Evolutionary conservation across 2,888 invertebrate genomes (phyloP), one percentile per base, ranked within the genome.

Genomic region (Fragum fragum): DNA sequence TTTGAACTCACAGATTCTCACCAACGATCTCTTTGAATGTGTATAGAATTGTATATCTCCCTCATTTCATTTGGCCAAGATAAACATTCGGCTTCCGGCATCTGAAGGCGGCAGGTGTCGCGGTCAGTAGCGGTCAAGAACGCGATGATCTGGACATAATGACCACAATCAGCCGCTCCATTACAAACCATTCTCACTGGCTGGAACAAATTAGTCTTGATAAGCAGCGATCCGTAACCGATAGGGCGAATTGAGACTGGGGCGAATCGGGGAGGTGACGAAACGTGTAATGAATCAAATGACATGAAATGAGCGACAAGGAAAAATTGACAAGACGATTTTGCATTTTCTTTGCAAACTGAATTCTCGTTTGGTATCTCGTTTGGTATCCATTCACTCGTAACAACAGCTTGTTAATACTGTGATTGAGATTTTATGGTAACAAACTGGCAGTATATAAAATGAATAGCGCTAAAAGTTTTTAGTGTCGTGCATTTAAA

Each of bases 141-240:
- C 75, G 47, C 61, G 66, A 32, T 79, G 81, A 85, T 77, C 59
- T 52, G 79, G 81, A 73, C 68, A 73, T 77, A 81, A 85, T 77
- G 59, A 74, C 73, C 47, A 66, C 70, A 73, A 77, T 80, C 83
- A 81, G 61, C 29, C 72, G 85, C 80, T 55, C 83, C 82, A 86
- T 86, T 86, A 83, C 77, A 52, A 32, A 47, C 68, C 83, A 81
- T 76, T 83, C 66, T 53, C 83, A 76, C 32, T 83, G 73, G 81
- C 70, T 81, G 83, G 85, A 86, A 86, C 85, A 83, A 83, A 86
- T 86, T 86, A 83, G 85, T 47, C 52, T 16, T 61, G 82, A 86
- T 86, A 72, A 36, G 52, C 76, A 68, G 68, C 71, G 81, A 75
- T 53, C 85, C 81, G 72, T 79, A 78, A 81, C 85, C 47, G 73